Conservation (phyloP, 2,797 vertebrate genomes). For the Trichosurus vulpecula region DNA sequence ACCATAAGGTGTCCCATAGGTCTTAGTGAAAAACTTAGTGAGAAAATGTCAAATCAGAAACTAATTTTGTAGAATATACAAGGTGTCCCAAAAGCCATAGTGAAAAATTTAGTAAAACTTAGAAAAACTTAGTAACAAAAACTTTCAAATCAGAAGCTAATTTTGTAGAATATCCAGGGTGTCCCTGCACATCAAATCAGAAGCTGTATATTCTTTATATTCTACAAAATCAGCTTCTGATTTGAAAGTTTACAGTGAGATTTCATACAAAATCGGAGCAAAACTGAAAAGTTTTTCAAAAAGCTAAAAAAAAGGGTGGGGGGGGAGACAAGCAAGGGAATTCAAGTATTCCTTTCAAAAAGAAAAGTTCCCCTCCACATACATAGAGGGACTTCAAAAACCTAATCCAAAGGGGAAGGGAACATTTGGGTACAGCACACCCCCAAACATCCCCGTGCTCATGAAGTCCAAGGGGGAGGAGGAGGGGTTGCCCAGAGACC, state of each 20-base stretch:
- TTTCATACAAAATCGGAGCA: slow-evolving; percentile 46
- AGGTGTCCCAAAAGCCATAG: too few species aligned
- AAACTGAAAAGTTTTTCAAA: slow-evolving; percentile 27
- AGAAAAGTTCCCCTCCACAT: slow-evolving; percentile 24
- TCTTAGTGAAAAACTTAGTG: background rate
- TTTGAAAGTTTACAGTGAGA: slow-evolving; percentile 19
- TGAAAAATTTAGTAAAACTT: too few species aligned
- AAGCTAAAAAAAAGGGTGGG: slow-evolving; percentile 3
- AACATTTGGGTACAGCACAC: slow-evolving; percentile 43
- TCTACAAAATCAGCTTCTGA: slow-evolving; percentile 33
- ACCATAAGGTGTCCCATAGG: background rate
- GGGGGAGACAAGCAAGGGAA: slow-evolving; percentile 39
- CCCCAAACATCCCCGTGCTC: slow-evolving; percentile 7
- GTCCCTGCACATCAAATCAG: too few species aligned
- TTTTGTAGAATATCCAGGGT: background rate
- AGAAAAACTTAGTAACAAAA: too few species aligned
- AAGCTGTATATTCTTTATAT: background rate
- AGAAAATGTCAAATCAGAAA: background rate
- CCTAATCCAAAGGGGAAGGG: background rate
- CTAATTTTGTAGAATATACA: slow-evolving; percentile 18
- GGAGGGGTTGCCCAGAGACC: slow-evolving; percentile 54
- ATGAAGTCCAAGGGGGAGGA: slow-evolving; percentile 62
- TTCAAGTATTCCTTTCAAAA: slow-evolving; percentile 39
- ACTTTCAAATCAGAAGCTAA: slow-evolving; percentile 21
- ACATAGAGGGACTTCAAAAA: slow-evolving; percentile 28